These are phyloP conservation scores for Neodiprion pinetum DNA, from an alignment of 1,140 invertebrate species.

Conservation along the genomic window DNA sequence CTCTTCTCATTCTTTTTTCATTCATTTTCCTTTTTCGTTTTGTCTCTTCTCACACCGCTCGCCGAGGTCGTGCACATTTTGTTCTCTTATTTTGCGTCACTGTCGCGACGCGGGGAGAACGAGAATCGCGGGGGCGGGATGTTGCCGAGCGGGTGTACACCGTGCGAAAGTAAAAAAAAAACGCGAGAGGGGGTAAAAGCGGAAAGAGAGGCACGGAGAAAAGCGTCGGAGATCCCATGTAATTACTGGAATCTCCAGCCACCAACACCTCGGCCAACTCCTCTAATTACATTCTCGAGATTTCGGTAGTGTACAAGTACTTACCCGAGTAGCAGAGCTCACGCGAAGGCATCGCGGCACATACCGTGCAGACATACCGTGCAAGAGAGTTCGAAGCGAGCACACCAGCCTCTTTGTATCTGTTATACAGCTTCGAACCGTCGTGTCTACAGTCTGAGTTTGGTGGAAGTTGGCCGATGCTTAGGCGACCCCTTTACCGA, in stretches of 20 bases:
- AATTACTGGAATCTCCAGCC: conserved; percentile 4
- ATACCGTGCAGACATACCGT: background rate
- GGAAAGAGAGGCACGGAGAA: background rate
- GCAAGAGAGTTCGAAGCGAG: background rate
- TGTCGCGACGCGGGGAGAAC: background rate
- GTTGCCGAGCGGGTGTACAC: too few relatives aligned
- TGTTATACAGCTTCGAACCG: background rate
- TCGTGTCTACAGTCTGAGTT: background rate
- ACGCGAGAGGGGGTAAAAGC: too few relatives aligned
- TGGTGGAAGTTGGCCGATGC: background rate
- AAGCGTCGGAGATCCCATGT: background rate
- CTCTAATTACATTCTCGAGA: conserved; percentile 5
- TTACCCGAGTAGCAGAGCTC: background rate
- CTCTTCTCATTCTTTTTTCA: too few relatives aligned
- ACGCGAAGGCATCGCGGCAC: background rate
- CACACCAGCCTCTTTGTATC: background rate
- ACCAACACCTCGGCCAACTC: background rate
- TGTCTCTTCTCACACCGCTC: too few relatives aligned
- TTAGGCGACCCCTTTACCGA: background rate
- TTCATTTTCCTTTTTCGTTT: too few relatives aligned
- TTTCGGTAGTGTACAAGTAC: background rate
- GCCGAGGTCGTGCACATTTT: too few relatives aligned
- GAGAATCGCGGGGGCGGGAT: too few relatives aligned
- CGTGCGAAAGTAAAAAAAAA: too few relatives aligned
- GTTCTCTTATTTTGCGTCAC: background rate